These are phyloP conservation scores for Plutella xylostella DNA, from an alignment of 2,888 invertebrate genomes.

Conservation along the genomic window DNA sequence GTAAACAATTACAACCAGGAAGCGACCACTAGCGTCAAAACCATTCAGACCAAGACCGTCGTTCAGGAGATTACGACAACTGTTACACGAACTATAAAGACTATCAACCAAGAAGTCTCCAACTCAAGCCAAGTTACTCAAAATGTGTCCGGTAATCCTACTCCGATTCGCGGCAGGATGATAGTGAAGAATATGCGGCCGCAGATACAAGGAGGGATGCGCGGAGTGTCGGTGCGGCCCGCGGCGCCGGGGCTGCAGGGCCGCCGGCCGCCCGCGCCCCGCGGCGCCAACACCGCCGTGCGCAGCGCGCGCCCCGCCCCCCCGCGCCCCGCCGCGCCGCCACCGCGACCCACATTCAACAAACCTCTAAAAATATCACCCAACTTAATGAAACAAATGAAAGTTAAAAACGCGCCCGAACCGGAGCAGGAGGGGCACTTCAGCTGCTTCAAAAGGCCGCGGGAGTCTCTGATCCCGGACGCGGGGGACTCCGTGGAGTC, in stretches of 20 bases:
- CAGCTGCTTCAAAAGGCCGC: slow-evolving; percentile 55
- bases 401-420: slow-evolving; percentile 37
- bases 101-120: slow-evolving; percentile 41
- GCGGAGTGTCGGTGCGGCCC: slow-evolving; percentile 38
- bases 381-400: slow-evolving; percentile 28
- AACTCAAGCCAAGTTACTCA: slow-evolving; percentile 10
- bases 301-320: too few species aligned
- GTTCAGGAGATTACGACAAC: slow-evolving; percentile 62
- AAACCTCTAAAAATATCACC: slow-evolving; percentile 44
- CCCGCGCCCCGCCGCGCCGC: too few species aligned
- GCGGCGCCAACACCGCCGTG: too few species aligned
- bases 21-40: slow-evolving; percentile 42
- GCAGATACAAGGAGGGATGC: slow-evolving; percentile 26
- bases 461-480: slow-evolving; percentile 41
- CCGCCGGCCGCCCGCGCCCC: too few species aligned
- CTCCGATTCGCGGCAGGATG: slow-evolving; percentile 26
- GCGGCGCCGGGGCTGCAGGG: too few species aligned
- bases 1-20: slow-evolving; percentile 25
- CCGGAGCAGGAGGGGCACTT: slow-evolving; percentile 38
- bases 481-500: slow-evolving; percentile 32
- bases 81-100: slow-evolving; percentile 58
- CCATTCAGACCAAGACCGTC: slow-evolving; percentile 52
- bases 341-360: too few species aligned
- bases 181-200: slow-evolving; percentile 31
- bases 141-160: slow-evolving; percentile 20